Evolutionary conservation across 2,888 invertebrate species (phyloP).

Genomic region (Cerceris rybyensis): DNA sequence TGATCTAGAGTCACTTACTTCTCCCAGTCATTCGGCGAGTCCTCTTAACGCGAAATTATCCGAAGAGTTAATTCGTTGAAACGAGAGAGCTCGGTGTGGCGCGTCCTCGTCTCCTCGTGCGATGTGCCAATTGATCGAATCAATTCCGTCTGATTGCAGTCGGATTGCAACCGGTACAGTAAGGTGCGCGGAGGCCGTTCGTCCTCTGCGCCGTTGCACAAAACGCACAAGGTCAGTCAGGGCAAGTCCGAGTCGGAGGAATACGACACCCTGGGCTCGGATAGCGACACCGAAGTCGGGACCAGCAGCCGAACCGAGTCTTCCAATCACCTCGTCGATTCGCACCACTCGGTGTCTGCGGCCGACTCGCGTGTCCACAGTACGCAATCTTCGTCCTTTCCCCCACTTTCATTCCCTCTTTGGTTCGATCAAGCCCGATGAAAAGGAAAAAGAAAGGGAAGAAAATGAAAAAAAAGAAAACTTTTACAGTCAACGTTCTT

Average conservation of each 20-base stretch:
- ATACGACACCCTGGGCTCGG: constrained; percentile 92
- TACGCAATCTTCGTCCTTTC: constrained; percentile 70
- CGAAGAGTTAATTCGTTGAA: background rate
- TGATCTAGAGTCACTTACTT: constrained; percentile 31
- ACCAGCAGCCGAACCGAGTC: constrained; percentile 83
- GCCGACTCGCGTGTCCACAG: constrained; percentile 81
- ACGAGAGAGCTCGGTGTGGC: constrained; percentile 45
- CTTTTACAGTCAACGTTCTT: no score
- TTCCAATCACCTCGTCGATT: constrained; percentile 83
- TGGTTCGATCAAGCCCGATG: background rate
- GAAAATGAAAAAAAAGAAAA: no score
- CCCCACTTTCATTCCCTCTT: constrained; percentile 39
- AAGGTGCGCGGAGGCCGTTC: constrained; percentile 82
- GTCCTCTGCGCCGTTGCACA: constrained; percentile 81
- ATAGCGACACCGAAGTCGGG: constrained; percentile 90
- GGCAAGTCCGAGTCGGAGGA: constrained; percentile 97
- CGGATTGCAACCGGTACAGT: constrained; percentile 82
- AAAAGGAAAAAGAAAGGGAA: no score
- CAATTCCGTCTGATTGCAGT: constrained; percentile 82
- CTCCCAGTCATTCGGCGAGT: no score
- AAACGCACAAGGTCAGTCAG: constrained; percentile 90
- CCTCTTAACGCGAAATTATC: constrained; percentile 6
- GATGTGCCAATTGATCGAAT: constrained; percentile 65
- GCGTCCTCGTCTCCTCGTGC: constrained; percentile 60
- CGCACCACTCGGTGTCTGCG: constrained; percentile 81